Evolutionary conservation across 2,797 vertebrate genomes (phyloP), one percentile per base, ranked within the genome.

Genomic region (Emys orbicularis): DNA sequence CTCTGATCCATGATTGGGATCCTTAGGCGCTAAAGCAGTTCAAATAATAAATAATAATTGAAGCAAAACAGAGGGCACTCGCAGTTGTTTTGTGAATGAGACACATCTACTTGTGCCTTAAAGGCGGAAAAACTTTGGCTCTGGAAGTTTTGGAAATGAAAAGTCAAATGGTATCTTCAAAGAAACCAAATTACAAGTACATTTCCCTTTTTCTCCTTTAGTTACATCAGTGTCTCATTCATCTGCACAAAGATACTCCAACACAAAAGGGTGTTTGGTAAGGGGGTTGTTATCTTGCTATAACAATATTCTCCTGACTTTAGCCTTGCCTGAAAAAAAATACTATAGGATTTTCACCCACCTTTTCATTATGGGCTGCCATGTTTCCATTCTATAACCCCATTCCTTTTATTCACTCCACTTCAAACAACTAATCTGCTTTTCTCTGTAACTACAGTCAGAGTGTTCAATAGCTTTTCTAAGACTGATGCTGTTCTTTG

Each of bases 131-230:
- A 27, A 2, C 4, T 50, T 10, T 57, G 5, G 68, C 50, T 41
- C 9, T 5, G 18, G 90, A 74, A 74, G 18, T 68, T 18, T 25
- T 50, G 72, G 15, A 56, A 34, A 52, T 49, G 34, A 72, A 77
- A 4, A 37, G 4, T n/a, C 50, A 77, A 85, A 52, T 31, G 18
- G 0, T 84, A 16, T 2, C 49, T 27, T 4, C 59, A 81, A 3
- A 79, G 81, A 5, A 47, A 2, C 13, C 47, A 4, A 54, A 8
- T 83, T 88, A 12, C 31, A 6, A 0, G 0, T 27, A 16, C 11
- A 4, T 27, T 6, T 80, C 37, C 56, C 15, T 57, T 47, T 79
- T 90, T 80, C 65, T 5, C 2, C 3, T 50, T 74, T 86, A 47
- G 7, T 27, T 84, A 3, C 41, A 18, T 4, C 37, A n/a, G 59